Conservation (phyloP, 2,797 vertebrate genomes). For the Bovichtus diacanthus region DNA sequence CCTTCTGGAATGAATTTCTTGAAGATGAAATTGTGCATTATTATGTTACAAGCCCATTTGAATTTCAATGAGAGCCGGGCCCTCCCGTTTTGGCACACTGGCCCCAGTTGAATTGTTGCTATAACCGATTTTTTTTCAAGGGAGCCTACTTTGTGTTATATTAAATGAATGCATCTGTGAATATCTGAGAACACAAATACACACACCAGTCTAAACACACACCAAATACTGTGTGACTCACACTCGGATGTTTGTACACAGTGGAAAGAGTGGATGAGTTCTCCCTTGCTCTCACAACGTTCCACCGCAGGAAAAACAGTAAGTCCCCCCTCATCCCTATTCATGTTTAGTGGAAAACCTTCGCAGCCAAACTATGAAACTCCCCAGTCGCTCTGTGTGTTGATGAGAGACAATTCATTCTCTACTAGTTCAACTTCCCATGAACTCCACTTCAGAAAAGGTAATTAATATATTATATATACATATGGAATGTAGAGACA, state of each 20-base stretch:
- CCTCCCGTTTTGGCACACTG: slow-evolving; percentile 37
- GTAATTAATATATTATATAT: slow-evolving; percentile 29
- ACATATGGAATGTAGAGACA: not conserved
- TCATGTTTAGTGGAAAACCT: slow-evolving; percentile 45
- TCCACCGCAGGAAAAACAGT: slow-evolving; percentile 28
- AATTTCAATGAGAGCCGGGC: slow-evolving; percentile 65
- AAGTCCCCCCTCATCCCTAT: slow-evolving; percentile 60
- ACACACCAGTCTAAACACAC: slow-evolving; percentile 8
- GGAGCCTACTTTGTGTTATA: slow-evolving; percentile 37
- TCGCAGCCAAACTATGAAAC: slow-evolving; percentile 33
- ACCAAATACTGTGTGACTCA: slow-evolving; percentile 1
- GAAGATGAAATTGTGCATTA: slow-evolving; percentile 69
- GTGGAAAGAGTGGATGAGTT: slow-evolving; percentile 21
- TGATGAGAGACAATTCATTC: slow-evolving; percentile 43
- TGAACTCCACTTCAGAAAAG: slow-evolving; percentile 60
- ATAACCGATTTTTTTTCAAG: slow-evolving; percentile 54
- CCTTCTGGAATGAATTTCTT: slow-evolving; percentile 53
- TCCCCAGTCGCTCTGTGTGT: slow-evolving; percentile 23
- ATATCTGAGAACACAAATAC: slow-evolving; percentile 8
- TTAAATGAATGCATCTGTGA: slow-evolving; percentile 50
- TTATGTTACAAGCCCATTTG: slow-evolving; percentile 60
- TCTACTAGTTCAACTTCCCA: slow-evolving; percentile 47
- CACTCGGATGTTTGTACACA: slow-evolving; percentile 22
- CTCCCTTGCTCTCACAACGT: slow-evolving; percentile 15
- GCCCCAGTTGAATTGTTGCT: slow-evolving; percentile 49